A percentile compares a stretch with the other conserved stretches of the same genome.
Evolutionary conservation across 2,797 vertebrate genomes (phyloP).

Genomic region (Halcyon chelicuti): DNA sequence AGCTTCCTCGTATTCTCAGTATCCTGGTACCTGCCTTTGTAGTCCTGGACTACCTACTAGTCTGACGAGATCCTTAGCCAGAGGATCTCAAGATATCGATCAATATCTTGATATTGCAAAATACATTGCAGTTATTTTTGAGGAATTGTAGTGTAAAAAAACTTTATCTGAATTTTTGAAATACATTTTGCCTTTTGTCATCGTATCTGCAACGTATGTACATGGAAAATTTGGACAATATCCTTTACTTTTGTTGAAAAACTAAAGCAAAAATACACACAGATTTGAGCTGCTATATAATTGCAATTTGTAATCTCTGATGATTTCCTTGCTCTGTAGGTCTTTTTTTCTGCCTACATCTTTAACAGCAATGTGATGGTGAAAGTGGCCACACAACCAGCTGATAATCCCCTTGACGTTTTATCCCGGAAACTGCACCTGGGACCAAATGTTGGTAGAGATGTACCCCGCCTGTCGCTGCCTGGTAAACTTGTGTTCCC

Average conservation of each 20-base stretch:
- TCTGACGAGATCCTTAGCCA: neutral
- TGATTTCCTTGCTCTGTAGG: constrained; percentile 74
- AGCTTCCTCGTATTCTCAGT: neutral
- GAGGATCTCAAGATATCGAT: neutral
- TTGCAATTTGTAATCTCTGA: neutral
- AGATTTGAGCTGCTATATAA: neutral
- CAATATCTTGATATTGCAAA: neutral
- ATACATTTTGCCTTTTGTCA: neutral
- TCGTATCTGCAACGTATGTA: fast-evolving
- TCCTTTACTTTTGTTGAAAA: neutral
- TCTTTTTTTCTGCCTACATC: constrained; percentile 99
- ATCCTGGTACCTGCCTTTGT: neutral
- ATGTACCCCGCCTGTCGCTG: constrained; percentile 94
- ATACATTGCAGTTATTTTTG: neutral
- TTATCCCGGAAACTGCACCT: constrained; percentile 97
- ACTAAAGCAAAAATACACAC: neutral
- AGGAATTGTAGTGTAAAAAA: neutral
- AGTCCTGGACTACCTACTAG: neutral
- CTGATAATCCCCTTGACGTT: constrained; percentile 97
- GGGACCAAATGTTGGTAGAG: constrained; percentile 93
- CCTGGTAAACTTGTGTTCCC: constrained; percentile 98
- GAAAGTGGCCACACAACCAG: constrained; percentile 98
- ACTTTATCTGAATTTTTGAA: neutral
- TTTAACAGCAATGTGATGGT: constrained; percentile 99
- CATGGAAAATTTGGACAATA: neutral